Percentiles rank a stretch among this genome's conserved stretches.
Evolutionary conservation across 1,140 invertebrate genomes (phyloP).

Genomic region (Lordiphosa clarofinis): DNA sequence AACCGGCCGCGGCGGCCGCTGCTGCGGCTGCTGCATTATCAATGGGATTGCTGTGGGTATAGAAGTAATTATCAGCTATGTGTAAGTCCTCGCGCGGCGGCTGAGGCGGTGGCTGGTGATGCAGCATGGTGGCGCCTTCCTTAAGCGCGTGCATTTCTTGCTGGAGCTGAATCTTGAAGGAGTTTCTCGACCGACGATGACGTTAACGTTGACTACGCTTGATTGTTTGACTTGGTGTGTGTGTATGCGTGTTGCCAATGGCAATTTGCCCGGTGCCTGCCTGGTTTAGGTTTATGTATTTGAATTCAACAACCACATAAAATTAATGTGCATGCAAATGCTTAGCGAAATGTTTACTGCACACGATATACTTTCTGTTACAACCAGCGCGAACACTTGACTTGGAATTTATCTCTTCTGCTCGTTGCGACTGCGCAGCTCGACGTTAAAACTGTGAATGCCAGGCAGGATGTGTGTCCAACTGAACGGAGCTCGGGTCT

Average conservation of each 20-base stretch:
- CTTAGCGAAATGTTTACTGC: too few relatives aligned
- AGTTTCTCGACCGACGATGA: conserved; percentile 8
- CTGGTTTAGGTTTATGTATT: conserved; percentile 25
- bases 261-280: conserved; percentile 32
- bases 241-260: conserved; percentile 58
- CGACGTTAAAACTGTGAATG: conserved; percentile 31
- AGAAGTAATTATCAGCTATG: conserved; percentile 61
- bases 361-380: conserved; percentile 1
- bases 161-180: conserved; percentile 70
- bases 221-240: conserved; percentile 12
- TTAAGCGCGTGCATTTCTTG: conserved; percentile 70
- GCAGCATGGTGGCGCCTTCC: conserved; percentile 74
- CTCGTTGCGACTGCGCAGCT: conserved; percentile 59
- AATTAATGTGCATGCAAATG: conserved; percentile 38
- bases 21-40: conserved; percentile 80
- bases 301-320: conserved; percentile 48
- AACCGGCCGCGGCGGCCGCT: conserved; percentile 71
- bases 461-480: conserved; percentile 23
- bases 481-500: conserved; percentile 1
- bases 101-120: conserved; percentile 49
- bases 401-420: not conserved
- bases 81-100: conserved; percentile 47
- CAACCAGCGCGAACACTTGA: conserved; percentile 10
- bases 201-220: conserved; percentile 6
- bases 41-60: conserved; percentile 81